phyloP scores from a whole-genome alignment of 2,113 vertebrate genomes.

The Pelvicachromis taeniatus region DNA sequence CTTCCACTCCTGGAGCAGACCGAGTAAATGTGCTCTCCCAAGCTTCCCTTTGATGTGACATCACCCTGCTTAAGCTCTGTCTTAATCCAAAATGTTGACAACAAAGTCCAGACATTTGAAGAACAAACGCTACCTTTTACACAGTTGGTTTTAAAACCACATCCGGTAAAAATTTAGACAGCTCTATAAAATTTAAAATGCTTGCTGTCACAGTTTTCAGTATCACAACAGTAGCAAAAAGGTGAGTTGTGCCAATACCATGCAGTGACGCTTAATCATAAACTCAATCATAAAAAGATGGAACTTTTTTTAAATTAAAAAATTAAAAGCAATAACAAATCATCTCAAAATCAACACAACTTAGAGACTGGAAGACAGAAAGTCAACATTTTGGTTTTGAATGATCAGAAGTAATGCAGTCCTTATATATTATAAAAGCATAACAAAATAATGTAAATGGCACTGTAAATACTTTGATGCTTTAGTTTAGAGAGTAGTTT shows the following conservation, averaged over 20 bases:
- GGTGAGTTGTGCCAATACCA: not conserved
- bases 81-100: not conserved
- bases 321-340: not conserved
- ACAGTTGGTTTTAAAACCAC: not conserved
- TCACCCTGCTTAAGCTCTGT: not conserved
- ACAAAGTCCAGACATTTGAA: not conserved
- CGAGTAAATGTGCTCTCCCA: not conserved
- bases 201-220: not conserved
- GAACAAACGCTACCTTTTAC: not conserved
- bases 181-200: not conserved
- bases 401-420: not conserved
- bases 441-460: not conserved
- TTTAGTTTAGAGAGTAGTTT: not conserved
- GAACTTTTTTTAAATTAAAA: not conserved
- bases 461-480: not conserved
- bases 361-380: too few species aligned
- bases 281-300: not conserved
- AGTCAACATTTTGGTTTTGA: not conserved
- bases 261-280: not conserved
- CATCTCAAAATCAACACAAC: not conserved
- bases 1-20: not conserved
- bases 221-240: not conserved
- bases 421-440: not conserved
- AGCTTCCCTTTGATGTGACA: not conserved
- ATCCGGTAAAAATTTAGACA: not conserved